Base-by-base conservation (phyloP, 2,113 vertebrate species). In the Philantomba maxwellii region DNA sequence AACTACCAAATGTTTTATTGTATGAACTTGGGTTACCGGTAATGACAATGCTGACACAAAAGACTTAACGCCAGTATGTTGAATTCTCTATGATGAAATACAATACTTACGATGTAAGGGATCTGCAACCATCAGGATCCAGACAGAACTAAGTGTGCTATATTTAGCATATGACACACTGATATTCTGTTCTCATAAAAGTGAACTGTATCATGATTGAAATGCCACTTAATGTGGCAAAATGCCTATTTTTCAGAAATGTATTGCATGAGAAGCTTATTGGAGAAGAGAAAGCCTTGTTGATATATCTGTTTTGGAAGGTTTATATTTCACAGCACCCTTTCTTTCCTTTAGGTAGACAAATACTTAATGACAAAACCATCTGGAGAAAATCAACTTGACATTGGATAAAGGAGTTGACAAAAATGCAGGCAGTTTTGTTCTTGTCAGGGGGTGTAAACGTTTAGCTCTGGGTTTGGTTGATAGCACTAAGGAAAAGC, bases 381-480 rank as follows among this genome's bases (percentile, higher is more conserved):
- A 33, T 89, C 64, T 85, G 86, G 92, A 93, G 64, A 96, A 93
- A 89, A 86, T 91, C 87, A 95, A 1, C 83, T 73, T 88, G 87
- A 80, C 23, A 16, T 53, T 85, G 16, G 26, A 81, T 90, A 39
- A 92, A 64, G 64, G 28, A 51, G 33, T 51, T 91, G 47, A 75
- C 66, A 39, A 17, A 78, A 90, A 88, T 26, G n/a, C 43, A 75
- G 66, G 66, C 86, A 45, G 11, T 47, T 83, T 53, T 83, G 83
- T 60, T 88, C 25, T 78, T 78, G 47, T 43, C 58, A 51, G 8
- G 77, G 33, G 58, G 45, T 80, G 25, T 51, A 51, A 78, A 75
- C 19, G 12, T 45, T 87, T 45, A 81, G 45, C 70, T 58, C 43
- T 84, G 51, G 7, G 53, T 85, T 91, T 57, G 80, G 53, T 83